Percentiles rank a stretch among this genome's conserved stretches.
These are phyloP conservation scores for Mastigias papua DNA, from an alignment of 30 jellyfish, hydroid and myxozoan genomes.

Conservation along the genomic window DNA sequence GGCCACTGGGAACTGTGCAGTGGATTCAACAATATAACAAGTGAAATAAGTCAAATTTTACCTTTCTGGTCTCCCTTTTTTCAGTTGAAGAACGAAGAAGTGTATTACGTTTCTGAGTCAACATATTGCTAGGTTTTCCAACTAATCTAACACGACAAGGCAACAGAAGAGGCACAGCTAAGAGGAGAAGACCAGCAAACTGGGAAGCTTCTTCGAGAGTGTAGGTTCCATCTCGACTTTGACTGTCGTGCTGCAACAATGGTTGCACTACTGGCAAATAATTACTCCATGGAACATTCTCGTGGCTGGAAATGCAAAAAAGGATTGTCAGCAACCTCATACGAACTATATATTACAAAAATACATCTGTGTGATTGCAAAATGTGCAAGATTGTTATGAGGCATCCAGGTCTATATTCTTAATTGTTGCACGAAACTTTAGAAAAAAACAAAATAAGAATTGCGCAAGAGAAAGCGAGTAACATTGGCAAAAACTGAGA, in stretches of 20 bases:
- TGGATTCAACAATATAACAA: no score
- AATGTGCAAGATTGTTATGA: no score
- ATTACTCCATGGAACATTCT: constrained; percentile 56
- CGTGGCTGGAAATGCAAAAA: constrained; percentile 31
- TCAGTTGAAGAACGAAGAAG: constrained; percentile 47
- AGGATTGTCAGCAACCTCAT: no score
- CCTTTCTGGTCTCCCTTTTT: constrained; percentile 80
- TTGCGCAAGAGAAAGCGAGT: no score
- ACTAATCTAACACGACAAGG: constrained; percentile 72
- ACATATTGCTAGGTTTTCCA: constrained; percentile 54
- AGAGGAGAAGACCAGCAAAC: constrained; percentile 58
- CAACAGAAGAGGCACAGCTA: constrained; percentile 65
- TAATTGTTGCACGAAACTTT: no score
- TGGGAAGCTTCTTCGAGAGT: constrained; percentile 56
- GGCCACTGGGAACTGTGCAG: no score
- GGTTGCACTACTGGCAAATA: constrained; percentile 68
- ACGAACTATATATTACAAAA: no score
- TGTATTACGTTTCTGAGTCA: constrained; percentile 45
- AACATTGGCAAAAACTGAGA: no score
- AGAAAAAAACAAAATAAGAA: no score
- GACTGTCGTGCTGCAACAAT: constrained; percentile 29
- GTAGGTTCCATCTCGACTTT: constrained; percentile 3
- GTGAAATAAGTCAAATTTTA: no score
- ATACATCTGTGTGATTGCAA: no score
- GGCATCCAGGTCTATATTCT: no score